phyloP scores from a whole-genome alignment of 2,888 invertebrate species.

The Macropis europaea region DNA sequence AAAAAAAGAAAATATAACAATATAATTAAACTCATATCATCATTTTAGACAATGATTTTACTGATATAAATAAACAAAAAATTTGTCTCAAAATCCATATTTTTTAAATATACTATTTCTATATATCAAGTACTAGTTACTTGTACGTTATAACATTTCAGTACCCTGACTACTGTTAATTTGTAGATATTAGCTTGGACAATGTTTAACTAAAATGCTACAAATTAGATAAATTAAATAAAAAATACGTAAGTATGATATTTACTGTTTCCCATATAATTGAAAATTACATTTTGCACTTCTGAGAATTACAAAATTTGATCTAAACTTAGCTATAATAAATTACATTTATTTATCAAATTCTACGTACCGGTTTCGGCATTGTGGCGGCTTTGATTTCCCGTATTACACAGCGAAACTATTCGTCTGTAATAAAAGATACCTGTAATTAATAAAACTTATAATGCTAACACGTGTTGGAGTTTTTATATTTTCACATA shows the following conservation, averaged over 20 bases:
- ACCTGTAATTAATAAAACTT: conserved; percentile 18
- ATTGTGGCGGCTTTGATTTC: conserved; percentile 69
- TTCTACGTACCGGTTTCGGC: conserved; percentile 75
- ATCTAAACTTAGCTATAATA: background rate
- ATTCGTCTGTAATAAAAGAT: conserved; percentile 71
- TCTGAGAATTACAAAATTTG: background rate
- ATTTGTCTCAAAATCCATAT: no score
- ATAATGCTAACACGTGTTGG: background rate
- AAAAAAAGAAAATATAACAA: no score
- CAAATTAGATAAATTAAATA: background rate
- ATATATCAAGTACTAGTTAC: no score
- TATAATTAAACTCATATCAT: no score
- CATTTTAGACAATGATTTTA: no score
- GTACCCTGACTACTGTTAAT: background rate
- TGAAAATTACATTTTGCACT: background rate
- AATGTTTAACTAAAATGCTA: conserved; percentile 1
- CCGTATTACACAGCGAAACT: conserved; percentile 63
- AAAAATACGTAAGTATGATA: background rate
- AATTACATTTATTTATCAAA: background rate
- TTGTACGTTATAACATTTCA: background rate
- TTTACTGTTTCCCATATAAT: background rate
- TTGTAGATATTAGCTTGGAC: background rate
- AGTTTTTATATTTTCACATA: background rate
- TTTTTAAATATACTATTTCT: no score
- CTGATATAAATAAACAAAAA: no score